These are phyloP conservation scores for Ruditapes philippinarum DNA, from an alignment of 1,140 invertebrate species.

Conservation along the genomic window DNA sequence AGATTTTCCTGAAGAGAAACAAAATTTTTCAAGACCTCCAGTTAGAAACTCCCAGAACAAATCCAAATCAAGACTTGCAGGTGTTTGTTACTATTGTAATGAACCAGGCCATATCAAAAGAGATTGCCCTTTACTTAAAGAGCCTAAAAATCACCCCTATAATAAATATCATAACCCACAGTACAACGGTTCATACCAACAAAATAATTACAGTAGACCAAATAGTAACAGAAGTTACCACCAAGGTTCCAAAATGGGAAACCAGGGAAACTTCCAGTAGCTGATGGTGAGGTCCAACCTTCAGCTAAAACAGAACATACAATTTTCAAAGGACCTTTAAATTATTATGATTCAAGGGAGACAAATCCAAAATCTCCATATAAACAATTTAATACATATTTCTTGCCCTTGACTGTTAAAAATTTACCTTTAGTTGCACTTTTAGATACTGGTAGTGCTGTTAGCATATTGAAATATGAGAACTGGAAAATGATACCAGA, in stretches of 20 bases:
- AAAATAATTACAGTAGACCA: not conserved
- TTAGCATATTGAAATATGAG: not conserved
- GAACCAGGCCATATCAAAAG: not conserved
- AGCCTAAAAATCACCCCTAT: not conserved
- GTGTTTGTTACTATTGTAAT: not conserved
- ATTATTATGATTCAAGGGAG: not conserved
- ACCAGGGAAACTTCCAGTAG: not conserved
- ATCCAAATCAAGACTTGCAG: not conserved
- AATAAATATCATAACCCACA: not conserved
- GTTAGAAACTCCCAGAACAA: not conserved
- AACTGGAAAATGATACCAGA: not conserved
- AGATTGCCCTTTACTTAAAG: not conserved
- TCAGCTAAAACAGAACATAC: not conserved
- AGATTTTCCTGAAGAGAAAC: not conserved
- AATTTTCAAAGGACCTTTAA: too few species aligned
- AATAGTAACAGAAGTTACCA: not conserved
- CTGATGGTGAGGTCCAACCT: not conserved
- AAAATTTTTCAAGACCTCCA: not conserved
- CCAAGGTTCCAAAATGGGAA: not conserved
- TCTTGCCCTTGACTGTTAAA: not conserved
- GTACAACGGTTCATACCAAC: not conserved
- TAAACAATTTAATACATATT: not conserved
- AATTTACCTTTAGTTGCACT: not conserved
- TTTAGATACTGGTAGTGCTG: not conserved
- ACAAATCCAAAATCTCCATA: not conserved